Percentiles rank a stretch among this genome's conserved stretches.
phyloP scores from a whole-genome alignment of 2,113 vertebrate species.

The Chaetorhynchus papuensis region DNA sequence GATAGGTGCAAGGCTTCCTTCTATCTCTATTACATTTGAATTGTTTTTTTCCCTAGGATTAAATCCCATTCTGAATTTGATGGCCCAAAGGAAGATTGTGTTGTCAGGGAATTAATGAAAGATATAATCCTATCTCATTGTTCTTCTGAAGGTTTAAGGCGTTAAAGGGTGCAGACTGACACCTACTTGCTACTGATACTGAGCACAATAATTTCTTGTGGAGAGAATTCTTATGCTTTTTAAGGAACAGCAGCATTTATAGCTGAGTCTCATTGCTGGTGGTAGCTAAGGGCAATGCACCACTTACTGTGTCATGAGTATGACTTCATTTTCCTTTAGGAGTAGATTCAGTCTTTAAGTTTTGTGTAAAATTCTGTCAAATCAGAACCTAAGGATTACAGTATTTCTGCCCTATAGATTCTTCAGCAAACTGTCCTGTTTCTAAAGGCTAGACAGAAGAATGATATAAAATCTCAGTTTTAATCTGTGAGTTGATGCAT shows the following conservation, averaged over 20 bases:
- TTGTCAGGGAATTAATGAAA: not conserved
- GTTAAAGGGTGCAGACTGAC: not conserved
- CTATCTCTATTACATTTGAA: not conserved
- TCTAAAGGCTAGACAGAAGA: not conserved
- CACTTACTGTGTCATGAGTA: not conserved
- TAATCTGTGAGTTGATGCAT: not conserved
- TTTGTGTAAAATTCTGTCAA: not conserved
- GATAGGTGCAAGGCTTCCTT: not conserved
- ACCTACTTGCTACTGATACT: not conserved
- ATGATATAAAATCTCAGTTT: not conserved
- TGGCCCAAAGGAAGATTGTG: not conserved
- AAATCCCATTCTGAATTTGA: not conserved
- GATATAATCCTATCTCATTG: not conserved
- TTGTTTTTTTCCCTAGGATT: not conserved
- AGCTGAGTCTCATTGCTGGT: not conserved
- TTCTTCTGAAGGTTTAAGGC: not conserved
- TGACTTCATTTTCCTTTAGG: not conserved
- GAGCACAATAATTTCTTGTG: not conserved
- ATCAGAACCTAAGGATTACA: not conserved
- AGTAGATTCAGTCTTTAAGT: not conserved
- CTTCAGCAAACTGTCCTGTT: not conserved
- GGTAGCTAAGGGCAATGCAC: not conserved
- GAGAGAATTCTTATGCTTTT: not conserved
- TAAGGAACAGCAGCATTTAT: not conserved
- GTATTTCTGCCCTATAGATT: not conserved